Percentiles rank a stretch among this genome's conserved stretches.
phyloP scores from a whole-genome alignment of 1,140 invertebrate genomes.

The Palaemon carinicauda region DNA sequence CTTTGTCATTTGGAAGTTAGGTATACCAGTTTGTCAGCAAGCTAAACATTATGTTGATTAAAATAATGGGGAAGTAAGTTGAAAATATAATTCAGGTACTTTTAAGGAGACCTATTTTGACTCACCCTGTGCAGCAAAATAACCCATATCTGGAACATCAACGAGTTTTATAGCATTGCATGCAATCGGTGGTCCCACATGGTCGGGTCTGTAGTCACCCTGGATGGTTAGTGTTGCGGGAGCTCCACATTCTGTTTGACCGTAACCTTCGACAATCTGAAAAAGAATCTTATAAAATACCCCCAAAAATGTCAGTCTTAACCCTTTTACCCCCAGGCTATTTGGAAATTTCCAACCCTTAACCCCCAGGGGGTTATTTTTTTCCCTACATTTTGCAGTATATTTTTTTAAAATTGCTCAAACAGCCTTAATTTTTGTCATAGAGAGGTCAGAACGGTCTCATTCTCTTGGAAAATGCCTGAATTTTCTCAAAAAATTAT shows the following conservation, averaged over 20 bases:
- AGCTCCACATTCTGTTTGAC: constrained; percentile 95
- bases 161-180: constrained; percentile 93
- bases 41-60: background rate
- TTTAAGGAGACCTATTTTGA: constrained; percentile 64
- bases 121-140: constrained; percentile 83
- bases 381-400: no score
- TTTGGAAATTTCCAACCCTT: no score
- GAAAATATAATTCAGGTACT: background rate
- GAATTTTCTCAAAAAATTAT: no score
- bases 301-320: background rate
- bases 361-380: no score
- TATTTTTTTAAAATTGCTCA: no score
- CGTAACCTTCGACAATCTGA: constrained; percentile 92
- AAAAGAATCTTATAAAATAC: constrained; percentile 43
- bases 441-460: no score
- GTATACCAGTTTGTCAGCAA: background rate
- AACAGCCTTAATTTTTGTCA: no score
- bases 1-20: background rate
- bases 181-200: constrained; percentile 84
- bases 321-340: no score
- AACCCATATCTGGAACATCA: constrained; percentile 98
- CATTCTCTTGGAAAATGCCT: no score
- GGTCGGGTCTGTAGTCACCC: constrained; percentile 85
- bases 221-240: constrained; percentile 92
- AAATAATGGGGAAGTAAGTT: background rate